These are phyloP conservation scores for Coremacera marginata DNA, from an alignment of 2,888 invertebrate genomes.

Conservation along the genomic window DNA sequence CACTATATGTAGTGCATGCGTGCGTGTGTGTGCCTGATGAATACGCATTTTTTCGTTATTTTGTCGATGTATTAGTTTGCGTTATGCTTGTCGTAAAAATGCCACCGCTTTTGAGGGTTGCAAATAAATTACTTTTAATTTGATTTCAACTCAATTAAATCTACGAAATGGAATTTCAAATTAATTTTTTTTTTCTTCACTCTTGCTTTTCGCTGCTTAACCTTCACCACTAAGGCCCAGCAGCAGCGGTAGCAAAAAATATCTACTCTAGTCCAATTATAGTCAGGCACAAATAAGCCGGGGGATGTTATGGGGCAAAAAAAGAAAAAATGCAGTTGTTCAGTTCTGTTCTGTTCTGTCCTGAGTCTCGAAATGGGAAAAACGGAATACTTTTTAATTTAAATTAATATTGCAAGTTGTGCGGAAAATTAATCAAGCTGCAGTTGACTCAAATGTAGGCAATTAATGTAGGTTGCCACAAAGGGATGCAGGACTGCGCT, in stretches of 20 bases:
- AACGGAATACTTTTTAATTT: constrained; percentile 22
- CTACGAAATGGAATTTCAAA: constrained; percentile 68
- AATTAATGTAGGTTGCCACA: neutral
- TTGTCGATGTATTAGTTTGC: neutral
- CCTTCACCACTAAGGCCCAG: neutral
- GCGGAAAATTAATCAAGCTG: constrained; percentile 33
- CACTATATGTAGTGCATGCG: constrained; percentile 1
- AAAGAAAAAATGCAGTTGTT: no score
- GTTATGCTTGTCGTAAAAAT: neutral
- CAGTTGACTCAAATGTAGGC: constrained; percentile 13
- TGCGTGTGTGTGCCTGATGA: neutral
- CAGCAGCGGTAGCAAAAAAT: neutral
- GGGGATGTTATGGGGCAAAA: neutral
- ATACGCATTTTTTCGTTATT: constrained; percentile 23
- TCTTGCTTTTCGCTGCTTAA: neutral
- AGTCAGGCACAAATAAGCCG: neutral
- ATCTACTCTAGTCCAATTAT: neutral
- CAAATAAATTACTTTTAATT: constrained; percentile 68
- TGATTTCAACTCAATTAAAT: constrained; percentile 70
- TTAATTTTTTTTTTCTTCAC: constrained; percentile 56
- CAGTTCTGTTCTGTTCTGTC: no score
- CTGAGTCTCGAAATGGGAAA: neutral
- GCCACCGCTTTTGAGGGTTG: constrained; percentile 57
- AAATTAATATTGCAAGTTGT: constrained; percentile 29
- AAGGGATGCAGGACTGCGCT: no score